These are phyloP conservation scores for Noctilio leporinus DNA, from an alignment of 2,113 vertebrate species.

Conservation along the genomic window DNA sequence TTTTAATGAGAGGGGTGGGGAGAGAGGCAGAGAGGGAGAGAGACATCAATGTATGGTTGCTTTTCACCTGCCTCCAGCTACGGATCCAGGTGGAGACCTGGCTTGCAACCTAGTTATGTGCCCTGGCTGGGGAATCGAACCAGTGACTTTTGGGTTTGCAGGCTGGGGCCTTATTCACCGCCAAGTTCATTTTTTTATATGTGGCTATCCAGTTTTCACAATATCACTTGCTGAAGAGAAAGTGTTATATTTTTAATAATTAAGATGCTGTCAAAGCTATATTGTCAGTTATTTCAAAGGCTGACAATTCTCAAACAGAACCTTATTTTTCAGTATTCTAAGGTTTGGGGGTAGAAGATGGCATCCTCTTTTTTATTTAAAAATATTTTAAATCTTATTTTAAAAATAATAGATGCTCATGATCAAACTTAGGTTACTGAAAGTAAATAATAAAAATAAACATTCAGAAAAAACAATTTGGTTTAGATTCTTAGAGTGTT, in stretches of 20 bases:
- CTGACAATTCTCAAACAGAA: not conserved
- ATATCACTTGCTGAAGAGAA: not conserved
- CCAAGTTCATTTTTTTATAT: not conserved
- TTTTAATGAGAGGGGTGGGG: too few species aligned
- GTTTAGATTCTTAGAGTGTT: not conserved
- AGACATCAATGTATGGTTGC: too few species aligned
- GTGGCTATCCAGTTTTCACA: not conserved
- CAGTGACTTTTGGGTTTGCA: too few species aligned
- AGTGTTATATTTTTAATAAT: not conserved
- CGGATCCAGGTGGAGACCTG: too few species aligned
- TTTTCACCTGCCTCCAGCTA: too few species aligned
- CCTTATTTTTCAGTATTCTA: not conserved
- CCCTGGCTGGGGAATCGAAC: too few species aligned
- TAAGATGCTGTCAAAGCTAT: not conserved
- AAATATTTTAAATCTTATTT: not conserved
- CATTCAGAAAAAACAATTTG: not conserved
- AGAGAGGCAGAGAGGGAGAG: too few species aligned
- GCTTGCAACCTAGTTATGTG: too few species aligned
- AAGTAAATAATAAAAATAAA: not conserved
- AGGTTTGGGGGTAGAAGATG: not conserved
- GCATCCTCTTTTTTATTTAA: not conserved
- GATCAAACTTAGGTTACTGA: not conserved
- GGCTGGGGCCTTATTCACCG: too few species aligned
- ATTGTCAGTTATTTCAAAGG: not conserved
- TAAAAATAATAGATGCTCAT: not conserved